Evolutionary conservation across 2,888 invertebrate genomes (phyloP), one percentile per base, ranked within the genome.

Genomic region (Ceramica pisi): DNA sequence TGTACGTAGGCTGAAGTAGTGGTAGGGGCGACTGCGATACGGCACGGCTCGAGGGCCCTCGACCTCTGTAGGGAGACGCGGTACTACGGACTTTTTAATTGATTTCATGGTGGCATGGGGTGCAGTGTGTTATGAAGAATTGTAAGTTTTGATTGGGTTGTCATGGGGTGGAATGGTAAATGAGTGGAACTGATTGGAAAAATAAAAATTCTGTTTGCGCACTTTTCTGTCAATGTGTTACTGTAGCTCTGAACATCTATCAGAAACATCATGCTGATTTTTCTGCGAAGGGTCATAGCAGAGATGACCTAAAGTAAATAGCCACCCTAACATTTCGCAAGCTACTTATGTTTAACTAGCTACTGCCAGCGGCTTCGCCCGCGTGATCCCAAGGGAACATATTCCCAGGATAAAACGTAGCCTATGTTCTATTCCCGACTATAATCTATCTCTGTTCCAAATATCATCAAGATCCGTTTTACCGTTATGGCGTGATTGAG

Each of bases 21-120:
- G 79, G 19, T 57, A 77, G 83, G 73, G 69, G 23, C 26, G 82
- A 83, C 87, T 74, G 89, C 82, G 90, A 90, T 90, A 90, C 85
- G 88, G 90, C 90, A 90, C 90, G 88, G 31, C 77, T 70, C 62
- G 64, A 83, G 88, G 9, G 63, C 88, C 62, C 88, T 87, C 75
- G 75, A 82, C 82, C 84, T 85, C 61, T 10, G 26, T 23, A 41
- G 63, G 61, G 51, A 53, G 23, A 41, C 67, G 26, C n/a, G 51
- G 38, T 64, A 67, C 51, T 23, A 19, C 46, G 50, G 38, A 55
- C 38, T 74, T 75, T 77, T 71, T 84, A 84, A 83, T 84, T 83
- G 82, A 84, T 83, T 78, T 76, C 70, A 80, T 60, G 77, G 60
- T 62, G 66, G 48, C 38, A 10, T 53, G 51, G 79, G 65, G 61